phyloP scores from a whole-genome alignment of 92 coral and sea anemone genomes.

The Umimayanthus kanabou region DNA sequence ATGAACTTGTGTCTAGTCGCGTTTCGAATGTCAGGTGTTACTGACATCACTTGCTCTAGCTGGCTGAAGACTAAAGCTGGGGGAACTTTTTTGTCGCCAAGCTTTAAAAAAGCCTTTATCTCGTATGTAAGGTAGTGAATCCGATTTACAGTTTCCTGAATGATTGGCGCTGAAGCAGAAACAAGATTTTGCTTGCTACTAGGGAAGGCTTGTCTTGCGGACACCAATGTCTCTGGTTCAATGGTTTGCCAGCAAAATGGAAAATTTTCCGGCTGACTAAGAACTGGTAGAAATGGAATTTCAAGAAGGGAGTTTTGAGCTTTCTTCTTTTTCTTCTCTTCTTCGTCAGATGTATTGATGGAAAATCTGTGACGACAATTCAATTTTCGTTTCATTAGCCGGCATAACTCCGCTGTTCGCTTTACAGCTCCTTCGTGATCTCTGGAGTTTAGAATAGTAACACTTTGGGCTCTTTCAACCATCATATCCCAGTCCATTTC shows the following conservation, averaged over 20 bases:
- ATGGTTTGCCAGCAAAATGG: constrained; percentile 73
- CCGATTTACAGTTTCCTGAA: constrained; percentile 44
- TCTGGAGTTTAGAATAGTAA: constrained; percentile 20
- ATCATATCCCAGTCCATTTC: constrained; percentile 63
- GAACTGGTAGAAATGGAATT: constrained; percentile 64
- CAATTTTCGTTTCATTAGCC: constrained; percentile 51
- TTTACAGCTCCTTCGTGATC: constrained; percentile 49
- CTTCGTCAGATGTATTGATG: neutral
- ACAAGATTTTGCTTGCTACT: constrained; percentile 54
- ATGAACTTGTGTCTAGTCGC: neutral
- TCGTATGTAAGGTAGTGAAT: neutral
- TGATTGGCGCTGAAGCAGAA: constrained; percentile 63
- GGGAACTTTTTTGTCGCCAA: constrained; percentile 18
- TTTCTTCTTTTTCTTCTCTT: neutral
- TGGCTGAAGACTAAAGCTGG: constrained; percentile 40
- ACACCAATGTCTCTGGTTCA: constrained; percentile 31
- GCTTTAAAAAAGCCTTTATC: constrained; percentile 23
- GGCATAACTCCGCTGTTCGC: constrained; percentile 49
- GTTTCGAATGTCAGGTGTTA: neutral
- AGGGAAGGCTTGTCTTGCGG: constrained; percentile 62
- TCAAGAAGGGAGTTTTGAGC: constrained; percentile 28
- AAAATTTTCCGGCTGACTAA: constrained; percentile 53
- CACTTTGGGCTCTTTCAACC: constrained; percentile 75
- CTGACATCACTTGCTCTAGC: constrained; percentile 44
- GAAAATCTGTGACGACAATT: constrained; percentile 10